These are phyloP conservation scores for Heterodera filipjevi DNA, from an alignment of 2,888 invertebrate species.

Conservation along the genomic window DNA sequence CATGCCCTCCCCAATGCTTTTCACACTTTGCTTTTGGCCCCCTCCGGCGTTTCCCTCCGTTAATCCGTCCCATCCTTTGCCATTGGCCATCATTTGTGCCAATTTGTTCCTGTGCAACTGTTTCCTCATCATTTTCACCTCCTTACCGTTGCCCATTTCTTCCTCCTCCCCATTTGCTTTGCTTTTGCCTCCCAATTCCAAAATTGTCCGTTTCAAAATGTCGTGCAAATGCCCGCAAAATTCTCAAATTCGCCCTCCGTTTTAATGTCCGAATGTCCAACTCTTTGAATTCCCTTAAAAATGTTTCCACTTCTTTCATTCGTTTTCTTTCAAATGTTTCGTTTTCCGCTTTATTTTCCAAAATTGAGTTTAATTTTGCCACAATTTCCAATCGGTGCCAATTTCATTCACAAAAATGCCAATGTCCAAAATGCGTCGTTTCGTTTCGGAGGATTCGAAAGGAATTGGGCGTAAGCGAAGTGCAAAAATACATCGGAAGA, in stretches of 20 bases:
- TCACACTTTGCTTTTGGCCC: not conserved
- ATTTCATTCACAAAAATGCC: not conserved
- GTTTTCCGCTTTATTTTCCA: not conserved
- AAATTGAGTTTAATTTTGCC: not conserved
- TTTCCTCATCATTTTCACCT: constrained; percentile 2
- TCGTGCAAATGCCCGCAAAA: not conserved
- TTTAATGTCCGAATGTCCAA: not conserved
- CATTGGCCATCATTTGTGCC: not conserved
- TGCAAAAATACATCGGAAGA: not conserved
- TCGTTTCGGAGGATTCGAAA: constrained; percentile 5
- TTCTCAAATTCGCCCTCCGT: not conserved
- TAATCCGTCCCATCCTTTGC: not conserved
- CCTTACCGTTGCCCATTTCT: not conserved
- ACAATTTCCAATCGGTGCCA: not conserved
- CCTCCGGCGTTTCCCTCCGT: not conserved
- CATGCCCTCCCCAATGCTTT: not conserved
- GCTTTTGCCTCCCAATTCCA: not conserved
- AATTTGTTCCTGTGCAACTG: constrained; percentile 7
- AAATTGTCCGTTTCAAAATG: not conserved
- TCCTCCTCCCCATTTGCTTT: not conserved
- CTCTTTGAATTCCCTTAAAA: not conserved
- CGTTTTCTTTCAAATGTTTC: not conserved
- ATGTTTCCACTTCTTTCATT: not conserved
- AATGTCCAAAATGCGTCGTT: constrained; percentile 3
- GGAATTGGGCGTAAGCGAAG: not conserved